These are phyloP conservation scores for Amblyteles armatorius DNA, from an alignment of 2,888 invertebrate species.

Conservation along the genomic window DNA sequence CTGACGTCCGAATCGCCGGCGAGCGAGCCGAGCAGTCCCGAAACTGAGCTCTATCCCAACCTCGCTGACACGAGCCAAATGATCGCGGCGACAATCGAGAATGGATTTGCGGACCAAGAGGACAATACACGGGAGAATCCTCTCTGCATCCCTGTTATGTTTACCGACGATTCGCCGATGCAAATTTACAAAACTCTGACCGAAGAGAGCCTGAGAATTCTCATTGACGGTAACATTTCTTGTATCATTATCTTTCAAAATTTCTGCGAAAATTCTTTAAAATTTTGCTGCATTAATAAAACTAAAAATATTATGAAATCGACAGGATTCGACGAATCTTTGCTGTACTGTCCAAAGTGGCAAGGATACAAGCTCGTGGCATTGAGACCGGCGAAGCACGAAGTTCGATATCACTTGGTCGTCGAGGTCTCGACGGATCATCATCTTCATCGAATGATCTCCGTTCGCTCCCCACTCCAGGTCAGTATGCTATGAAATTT, in stretches of 20 bases:
- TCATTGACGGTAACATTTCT: constrained; percentile 86
- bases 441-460: constrained; percentile 86
- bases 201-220: constrained; percentile 88
- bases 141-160: constrained; percentile 82
- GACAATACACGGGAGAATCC: constrained; percentile 63
- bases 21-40: constrained; percentile 78
- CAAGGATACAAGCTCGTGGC: constrained; percentile 88
- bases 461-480: constrained; percentile 91
- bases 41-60: constrained; percentile 70
- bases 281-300: no score
- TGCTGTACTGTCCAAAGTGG: constrained; percentile 88
- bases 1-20: constrained; percentile 71
- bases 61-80: constrained; percentile 83
- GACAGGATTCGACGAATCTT: constrained; percentile 87
- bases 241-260: constrained; percentile 41
- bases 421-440: constrained; percentile 88
- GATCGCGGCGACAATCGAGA: constrained; percentile 84
- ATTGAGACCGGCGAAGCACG: constrained; percentile 87
- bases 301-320: constrained; percentile 26
- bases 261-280: neutral
- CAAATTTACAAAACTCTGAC: constrained; percentile 88
- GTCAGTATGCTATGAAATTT: constrained; percentile 83
- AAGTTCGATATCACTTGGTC: constrained; percentile 89
- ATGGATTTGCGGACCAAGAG: constrained; percentile 86
- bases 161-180: constrained; percentile 86